A percentile compares a stretch with the other conserved stretches of the same genome.
These are phyloP conservation scores for Meloidogyne hapla DNA, from an alignment of 1,140 invertebrate species.

Conservation along the genomic window DNA sequence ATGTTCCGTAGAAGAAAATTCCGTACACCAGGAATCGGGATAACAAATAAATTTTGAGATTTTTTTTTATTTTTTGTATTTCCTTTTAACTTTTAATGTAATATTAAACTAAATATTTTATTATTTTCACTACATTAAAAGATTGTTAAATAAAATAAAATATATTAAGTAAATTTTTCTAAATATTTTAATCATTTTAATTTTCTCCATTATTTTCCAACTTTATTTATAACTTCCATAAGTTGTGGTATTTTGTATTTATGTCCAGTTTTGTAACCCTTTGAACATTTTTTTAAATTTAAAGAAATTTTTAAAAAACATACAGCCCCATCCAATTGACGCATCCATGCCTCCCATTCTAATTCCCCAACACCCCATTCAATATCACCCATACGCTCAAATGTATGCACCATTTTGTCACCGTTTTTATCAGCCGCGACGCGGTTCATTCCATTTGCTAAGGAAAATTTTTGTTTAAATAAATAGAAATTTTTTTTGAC, in stretches of 20 bases:
- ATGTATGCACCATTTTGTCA: conserved; percentile 75
- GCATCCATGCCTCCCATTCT: conserved; percentile 96
- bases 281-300: conserved; percentile 23
- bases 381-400: conserved; percentile 52
- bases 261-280: conserved; percentile 94
- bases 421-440: conserved; percentile 54
- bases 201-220: conserved; percentile 9
- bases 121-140: too few species aligned
- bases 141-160: conserved; percentile 27
- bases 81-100: too few species aligned
- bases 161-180: neutral
- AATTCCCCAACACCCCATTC: conserved; percentile 79
- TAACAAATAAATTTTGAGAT: too few species aligned
- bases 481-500: neutral
- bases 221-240: conserved; percentile 61
- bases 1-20: too few species aligned
- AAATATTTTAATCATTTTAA: neutral
- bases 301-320: conserved; percentile 60
- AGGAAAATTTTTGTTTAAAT: conserved; percentile 22
- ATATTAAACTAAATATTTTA: too few species aligned
- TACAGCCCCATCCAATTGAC: conserved; percentile 92
- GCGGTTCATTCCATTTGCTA: conserved; percentile 66
- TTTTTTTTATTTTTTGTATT: too few species aligned
- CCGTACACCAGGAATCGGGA: too few species aligned
- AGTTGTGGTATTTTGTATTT: conserved; percentile 90